These are phyloP conservation scores for Mamestra brassicae DNA, from an alignment of 2,888 invertebrate genomes.

Conservation along the genomic window DNA sequence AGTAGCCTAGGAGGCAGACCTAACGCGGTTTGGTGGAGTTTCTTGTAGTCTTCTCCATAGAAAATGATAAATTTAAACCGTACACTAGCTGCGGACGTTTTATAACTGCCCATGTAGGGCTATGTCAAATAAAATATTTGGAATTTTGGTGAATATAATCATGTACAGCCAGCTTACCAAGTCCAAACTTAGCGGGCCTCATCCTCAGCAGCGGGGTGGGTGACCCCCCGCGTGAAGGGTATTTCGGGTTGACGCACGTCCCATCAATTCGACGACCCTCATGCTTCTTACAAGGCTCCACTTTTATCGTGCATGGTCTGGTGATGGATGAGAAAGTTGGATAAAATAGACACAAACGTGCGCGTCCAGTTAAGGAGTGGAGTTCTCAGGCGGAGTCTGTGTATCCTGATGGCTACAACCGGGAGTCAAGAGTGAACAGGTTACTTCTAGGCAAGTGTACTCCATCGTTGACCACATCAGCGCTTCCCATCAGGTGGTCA, in stretches of 20 bases:
- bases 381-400: too few species aligned
- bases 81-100: too few species aligned
- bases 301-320: slow-evolving; percentile 45
- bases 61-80: too few species aligned
- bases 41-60: too few species aligned
- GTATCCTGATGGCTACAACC: too few species aligned
- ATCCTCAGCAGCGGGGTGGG: slow-evolving; percentile 69
- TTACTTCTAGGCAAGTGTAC: too few species aligned
- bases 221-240: slow-evolving; percentile 70
- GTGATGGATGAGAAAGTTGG: background rate
- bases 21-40: background rate
- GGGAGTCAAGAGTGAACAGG: too few species aligned
- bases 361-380: too few species aligned
- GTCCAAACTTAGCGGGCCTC: slow-evolving; percentile 68
- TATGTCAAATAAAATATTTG: too few species aligned
- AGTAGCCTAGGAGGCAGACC: background rate
- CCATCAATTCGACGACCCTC: slow-evolving; percentile 49
- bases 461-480: too few species aligned
- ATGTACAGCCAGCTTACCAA: slow-evolving; percentile 52
- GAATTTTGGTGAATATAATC: background rate
- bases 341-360: background rate
- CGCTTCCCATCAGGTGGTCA: too few species aligned
- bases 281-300: slow-evolving; percentile 38
- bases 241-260: slow-evolving; percentile 68
- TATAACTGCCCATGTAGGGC: too few species aligned